phyloP scores from a whole-genome alignment of 2,797 vertebrate species.

The Petrocephalus sullivani region DNA sequence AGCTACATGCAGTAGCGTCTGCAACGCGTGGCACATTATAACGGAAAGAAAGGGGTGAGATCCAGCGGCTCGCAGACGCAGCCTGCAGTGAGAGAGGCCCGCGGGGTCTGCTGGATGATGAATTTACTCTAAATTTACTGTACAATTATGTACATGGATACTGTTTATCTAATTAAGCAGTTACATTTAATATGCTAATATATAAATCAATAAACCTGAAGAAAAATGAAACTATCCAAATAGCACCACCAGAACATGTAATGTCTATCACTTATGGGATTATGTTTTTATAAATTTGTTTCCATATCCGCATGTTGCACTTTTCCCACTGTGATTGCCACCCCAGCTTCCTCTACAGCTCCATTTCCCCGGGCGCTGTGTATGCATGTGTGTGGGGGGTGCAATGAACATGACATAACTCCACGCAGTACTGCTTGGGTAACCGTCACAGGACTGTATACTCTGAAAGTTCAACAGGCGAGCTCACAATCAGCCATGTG shows the following conservation, averaged over 20 bases:
- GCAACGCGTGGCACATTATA: not conserved
- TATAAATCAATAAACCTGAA: not conserved
- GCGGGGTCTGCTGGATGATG: not conserved
- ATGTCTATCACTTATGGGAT: not conserved
- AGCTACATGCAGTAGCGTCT: constrained; percentile 7
- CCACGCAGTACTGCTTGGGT: constrained; percentile 7
- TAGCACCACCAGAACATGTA: not conserved
- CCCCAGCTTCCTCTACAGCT: not conserved
- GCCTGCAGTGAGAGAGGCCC: not conserved
- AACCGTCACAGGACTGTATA: constrained; percentile 43
- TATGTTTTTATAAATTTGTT: not conserved
- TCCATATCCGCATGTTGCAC: not conserved
- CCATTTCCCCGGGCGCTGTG: not conserved
- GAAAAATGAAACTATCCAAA: not conserved
- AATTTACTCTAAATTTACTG: too few relatives aligned
- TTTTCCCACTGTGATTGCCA: not conserved
- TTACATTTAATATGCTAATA: not conserved
- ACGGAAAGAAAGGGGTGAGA: not conserved
- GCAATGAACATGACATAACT: not conserved
- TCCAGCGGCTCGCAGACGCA: not conserved
- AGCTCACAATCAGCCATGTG: constrained; percentile 1
- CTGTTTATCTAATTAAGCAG: not conserved
- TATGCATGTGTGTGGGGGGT: not conserved
- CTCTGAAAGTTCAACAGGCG: constrained; percentile 3
- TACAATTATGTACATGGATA: not conserved